These are phyloP conservation scores for Drosophila algonquin DNA, from an alignment of 2,888 invertebrate species.

Conservation along the genomic window DNA sequence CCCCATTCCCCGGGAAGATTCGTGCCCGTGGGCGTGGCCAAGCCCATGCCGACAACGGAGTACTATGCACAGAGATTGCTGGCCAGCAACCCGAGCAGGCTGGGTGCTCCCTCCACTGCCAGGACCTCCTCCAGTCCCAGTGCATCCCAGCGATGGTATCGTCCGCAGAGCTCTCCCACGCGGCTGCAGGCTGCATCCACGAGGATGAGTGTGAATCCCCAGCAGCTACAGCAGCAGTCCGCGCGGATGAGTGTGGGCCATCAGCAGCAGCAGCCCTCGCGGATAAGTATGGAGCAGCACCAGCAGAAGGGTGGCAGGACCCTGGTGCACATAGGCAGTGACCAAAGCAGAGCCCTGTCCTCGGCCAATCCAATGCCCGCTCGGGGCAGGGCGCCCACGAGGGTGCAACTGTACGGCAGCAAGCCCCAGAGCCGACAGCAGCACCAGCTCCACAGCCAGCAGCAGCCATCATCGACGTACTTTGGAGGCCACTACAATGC, in stretches of 20 bases:
- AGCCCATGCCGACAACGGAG: slow-evolving; percentile 81
- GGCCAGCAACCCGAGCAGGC: slow-evolving; percentile 50
- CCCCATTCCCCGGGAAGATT: slow-evolving; percentile 82
- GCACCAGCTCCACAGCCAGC: slow-evolving; percentile 6
- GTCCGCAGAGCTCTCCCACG: slow-evolving; percentile 41
- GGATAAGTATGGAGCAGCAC: slow-evolving; percentile 2
- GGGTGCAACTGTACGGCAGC: slow-evolving; percentile 71
- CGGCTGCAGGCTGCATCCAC: slow-evolving; percentile 6
- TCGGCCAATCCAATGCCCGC: slow-evolving; percentile 21
- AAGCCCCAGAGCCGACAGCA: slow-evolving; percentile 54
- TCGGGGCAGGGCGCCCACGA: slow-evolving; percentile 69
- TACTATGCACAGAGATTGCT: slow-evolving; percentile 62
- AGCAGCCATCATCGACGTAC: slow-evolving; percentile 55
- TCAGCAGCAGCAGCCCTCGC: background rate
- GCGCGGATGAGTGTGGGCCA: background rate
- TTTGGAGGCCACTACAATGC: slow-evolving; percentile 74
- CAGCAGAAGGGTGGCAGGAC: slow-evolving; percentile 76
- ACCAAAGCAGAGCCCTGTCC: slow-evolving; percentile 38
- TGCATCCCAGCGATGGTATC: slow-evolving; percentile 47
- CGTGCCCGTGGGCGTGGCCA: slow-evolving; percentile 83
- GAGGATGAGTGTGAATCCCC: background rate
- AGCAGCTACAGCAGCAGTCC: slow-evolving; percentile 6
- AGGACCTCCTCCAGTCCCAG: slow-evolving; percentile 10
- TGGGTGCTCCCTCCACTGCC: background rate
- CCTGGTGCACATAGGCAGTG: slow-evolving; percentile 80